Conservation (phyloP, 2,113 vertebrate species). For the Coptodon rendalli region DNA sequence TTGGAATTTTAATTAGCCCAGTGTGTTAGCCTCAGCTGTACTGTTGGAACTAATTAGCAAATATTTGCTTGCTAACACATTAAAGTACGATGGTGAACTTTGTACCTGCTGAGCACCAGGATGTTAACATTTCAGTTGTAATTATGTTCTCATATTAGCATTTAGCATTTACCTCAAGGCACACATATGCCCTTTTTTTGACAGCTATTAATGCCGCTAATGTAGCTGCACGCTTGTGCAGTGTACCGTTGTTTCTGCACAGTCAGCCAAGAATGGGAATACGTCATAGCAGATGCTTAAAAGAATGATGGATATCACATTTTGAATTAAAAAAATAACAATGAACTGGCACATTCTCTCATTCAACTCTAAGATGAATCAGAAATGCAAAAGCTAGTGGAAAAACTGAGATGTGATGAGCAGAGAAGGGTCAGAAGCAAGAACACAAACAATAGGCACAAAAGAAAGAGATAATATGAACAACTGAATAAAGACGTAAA, state of each 20-base stretch:
- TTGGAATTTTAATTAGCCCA: background rate
- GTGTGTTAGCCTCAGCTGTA: background rate
- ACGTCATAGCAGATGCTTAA: background rate
- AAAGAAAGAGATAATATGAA: background rate
- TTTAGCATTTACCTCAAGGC: background rate
- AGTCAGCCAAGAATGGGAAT: background rate
- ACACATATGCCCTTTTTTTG: background rate
- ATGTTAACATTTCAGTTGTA: background rate
- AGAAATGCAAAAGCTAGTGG: background rate
- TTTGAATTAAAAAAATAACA: background rate
- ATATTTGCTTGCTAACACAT: background rate
- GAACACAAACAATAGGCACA: background rate
- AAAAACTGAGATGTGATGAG: background rate
- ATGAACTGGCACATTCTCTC: background rate
- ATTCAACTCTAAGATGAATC: background rate
- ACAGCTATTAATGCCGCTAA: background rate
- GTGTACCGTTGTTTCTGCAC: background rate
- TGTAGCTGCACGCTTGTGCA: background rate
- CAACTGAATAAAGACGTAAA: background rate
- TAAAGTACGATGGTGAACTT: background rate
- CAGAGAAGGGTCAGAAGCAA: background rate
- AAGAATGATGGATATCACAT: background rate
- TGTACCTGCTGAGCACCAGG: background rate
- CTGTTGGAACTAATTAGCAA: background rate
- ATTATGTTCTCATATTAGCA: background rate